A percentile compares a stretch with the other conserved stretches of the same genome.
phyloP scores from a whole-genome alignment of 2,888 invertebrate genomes.

The Clostera curtula region DNA sequence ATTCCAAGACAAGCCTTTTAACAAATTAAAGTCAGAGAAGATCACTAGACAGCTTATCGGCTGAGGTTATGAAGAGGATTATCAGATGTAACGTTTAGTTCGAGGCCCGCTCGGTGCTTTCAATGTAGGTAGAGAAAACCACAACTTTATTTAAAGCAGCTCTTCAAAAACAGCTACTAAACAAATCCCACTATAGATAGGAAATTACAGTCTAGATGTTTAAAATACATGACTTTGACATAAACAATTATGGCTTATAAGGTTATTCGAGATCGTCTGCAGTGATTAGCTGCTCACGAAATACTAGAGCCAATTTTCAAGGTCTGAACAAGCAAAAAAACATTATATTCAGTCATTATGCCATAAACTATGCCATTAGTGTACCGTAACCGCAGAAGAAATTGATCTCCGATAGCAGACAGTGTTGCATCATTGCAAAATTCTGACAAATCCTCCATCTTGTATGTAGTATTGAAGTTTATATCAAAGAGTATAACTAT shows the following conservation, averaged over 20 bases:
- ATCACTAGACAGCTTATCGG: too few relatives aligned
- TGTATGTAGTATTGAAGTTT: slow-evolving; percentile 24
- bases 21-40: too few relatives aligned
- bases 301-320: slow-evolving; percentile 5
- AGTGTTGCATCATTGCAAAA: slow-evolving; percentile 30
- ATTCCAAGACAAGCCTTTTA: too few relatives aligned
- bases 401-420: slow-evolving; percentile 16
- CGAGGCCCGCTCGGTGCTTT: too few relatives aligned
- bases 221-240: background rate
- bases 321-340: slow-evolving; percentile 10
- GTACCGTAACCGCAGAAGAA: slow-evolving; percentile 14
- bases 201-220: background rate
- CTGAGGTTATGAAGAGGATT: too few relatives aligned
- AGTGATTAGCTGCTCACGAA: slow-evolving; percentile 6
- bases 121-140: too few relatives aligned
- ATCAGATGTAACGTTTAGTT: too few relatives aligned
- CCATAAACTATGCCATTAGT: slow-evolving; percentile 9
- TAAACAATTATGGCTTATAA: background rate
- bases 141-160: too few relatives aligned
- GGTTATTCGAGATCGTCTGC: background rate
- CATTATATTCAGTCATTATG: slow-evolving; percentile 5
- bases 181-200: too few relatives aligned
- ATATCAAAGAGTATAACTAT: too few relatives aligned
- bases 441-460: slow-evolving; percentile 35
- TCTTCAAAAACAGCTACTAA: too few relatives aligned